Evolutionary conservation across 2,888 invertebrate genomes (phyloP).

Genomic region (Drosophila fungiperda): DNA sequence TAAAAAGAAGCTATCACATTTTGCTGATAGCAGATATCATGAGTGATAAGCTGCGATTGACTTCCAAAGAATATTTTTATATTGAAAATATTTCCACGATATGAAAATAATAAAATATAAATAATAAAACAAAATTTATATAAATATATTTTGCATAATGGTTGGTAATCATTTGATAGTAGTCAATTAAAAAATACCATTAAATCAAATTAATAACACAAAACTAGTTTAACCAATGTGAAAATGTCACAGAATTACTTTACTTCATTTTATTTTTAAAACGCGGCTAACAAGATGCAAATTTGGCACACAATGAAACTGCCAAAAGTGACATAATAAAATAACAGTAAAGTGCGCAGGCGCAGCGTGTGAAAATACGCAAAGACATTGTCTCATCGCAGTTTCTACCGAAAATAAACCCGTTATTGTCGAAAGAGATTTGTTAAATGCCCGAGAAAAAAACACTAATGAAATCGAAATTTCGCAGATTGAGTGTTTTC

Average conservation of each 20-base stretch:
- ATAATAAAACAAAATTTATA: background rate
- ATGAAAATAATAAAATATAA: background rate
- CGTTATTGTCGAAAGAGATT: slow-evolving; percentile 8
- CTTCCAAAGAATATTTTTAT: background rate
- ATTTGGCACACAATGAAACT: slow-evolving; percentile 11
- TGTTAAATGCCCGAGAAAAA: background rate
- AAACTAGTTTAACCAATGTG: background rate
- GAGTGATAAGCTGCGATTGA: background rate
- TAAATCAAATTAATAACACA: background rate
- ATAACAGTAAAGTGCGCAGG: slow-evolving; percentile 12
- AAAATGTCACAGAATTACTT: background rate
- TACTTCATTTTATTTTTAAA: background rate
- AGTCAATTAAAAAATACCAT: background rate
- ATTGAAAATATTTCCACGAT: background rate
- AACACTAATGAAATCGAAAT: slow-evolving; percentile 13
- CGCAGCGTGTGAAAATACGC: slow-evolving; percentile 57
- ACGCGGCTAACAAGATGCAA: background rate
- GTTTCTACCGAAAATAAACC: slow-evolving; percentile 3
- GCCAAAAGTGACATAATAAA: slow-evolving; percentile 37
- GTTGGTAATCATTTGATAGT: background rate
- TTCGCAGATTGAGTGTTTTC: slow-evolving; percentile 9
- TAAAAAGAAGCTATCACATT: background rate
- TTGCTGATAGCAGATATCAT: background rate
- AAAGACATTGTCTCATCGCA: slow-evolving; percentile 33
- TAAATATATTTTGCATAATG: no score